Conservation (phyloP, 2,113 vertebrate genomes). For the Pseudolaguvia tuberculata region DNA sequence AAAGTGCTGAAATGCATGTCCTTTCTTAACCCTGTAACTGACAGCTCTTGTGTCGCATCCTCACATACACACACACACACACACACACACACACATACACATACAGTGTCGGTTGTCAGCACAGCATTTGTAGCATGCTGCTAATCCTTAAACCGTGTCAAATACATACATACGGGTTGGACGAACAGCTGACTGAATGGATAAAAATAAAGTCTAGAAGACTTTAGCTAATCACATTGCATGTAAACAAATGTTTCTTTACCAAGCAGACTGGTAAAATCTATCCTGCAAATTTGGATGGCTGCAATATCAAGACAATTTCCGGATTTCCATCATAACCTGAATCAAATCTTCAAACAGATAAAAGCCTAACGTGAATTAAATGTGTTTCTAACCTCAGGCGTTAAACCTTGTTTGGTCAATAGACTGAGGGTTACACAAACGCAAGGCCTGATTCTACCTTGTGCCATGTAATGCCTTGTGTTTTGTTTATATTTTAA, state of each 20-base stretch:
- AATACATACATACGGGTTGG: neutral
- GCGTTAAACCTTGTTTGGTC: neutral
- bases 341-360: no score
- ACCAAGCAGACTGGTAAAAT: no score
- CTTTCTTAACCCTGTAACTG: neutral
- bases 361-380: no score
- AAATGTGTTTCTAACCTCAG: no score
- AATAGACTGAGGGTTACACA: neutral
- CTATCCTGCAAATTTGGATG: no score
- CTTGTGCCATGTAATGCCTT: neutral
- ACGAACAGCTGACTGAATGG: neutral
- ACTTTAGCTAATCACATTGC: no score
- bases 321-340: no score
- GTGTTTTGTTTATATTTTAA: neutral
- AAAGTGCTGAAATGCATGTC: neutral
- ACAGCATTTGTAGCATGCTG: neutral
- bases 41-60: neutral
- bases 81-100: neutral
- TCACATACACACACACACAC: neutral
- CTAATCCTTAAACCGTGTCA: slow-evolving; percentile 4
- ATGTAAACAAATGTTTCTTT: no score
- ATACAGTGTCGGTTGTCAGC: slow-evolving; percentile 13
- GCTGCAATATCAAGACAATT: no score
- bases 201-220: no score
- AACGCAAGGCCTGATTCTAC: neutral